Base-by-base conservation (phyloP, 2,113 vertebrate species). In the Stictonetta naevosa region DNA sequence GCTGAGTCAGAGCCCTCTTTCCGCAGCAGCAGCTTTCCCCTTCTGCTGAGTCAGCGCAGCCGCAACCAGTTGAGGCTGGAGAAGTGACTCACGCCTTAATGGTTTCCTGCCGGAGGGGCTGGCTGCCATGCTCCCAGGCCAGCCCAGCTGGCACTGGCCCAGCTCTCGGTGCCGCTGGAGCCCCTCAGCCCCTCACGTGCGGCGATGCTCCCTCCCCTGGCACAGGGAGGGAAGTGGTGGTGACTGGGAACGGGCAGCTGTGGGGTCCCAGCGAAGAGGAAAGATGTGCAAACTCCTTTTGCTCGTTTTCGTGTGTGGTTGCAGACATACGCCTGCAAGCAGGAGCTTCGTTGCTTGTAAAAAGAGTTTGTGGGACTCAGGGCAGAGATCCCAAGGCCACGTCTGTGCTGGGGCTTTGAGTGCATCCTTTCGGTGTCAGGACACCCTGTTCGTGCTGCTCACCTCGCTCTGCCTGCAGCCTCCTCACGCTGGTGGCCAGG, bases 21-120 rank as follows among this genome's bases (percentile, higher is more conserved):
- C 64, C 83, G 17, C 9, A 0, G 56, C 33, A 4, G 56, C 29
- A 4, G 48, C 60, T 36, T 71, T 75, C 82, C 86, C 59, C 6
- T 80, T 92, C 29, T 96, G 97, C 97, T 86, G 95, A 97, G 92
- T 98, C 98, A 98, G 97, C 97, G 25, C 1, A 1, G 66, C 90
- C 20, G 4, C 96, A 95, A 97, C 95, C 91, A 93, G 92, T 76
- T 93, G 96, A 83, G 33, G 71, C 97, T 94, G 95, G 92, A 86
- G 53, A 36, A 83, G 77, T 98, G 97, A 98, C 78, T 98, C 97
- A 97, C 4, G 0, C 75, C 26, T 40, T 85, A 96, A 95, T 96
- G 95, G 97, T 95, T 84, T 90, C 80, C 95, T 93, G 92, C 80
- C 42, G 7, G 89, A n/a, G 16, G 16, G 58, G 91, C 86, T 72